Evolutionary conservation across 2,797 vertebrate genomes (phyloP), one percentile per base, ranked within the genome.

Genomic region (Pipistrellus kuhlii): DNA sequence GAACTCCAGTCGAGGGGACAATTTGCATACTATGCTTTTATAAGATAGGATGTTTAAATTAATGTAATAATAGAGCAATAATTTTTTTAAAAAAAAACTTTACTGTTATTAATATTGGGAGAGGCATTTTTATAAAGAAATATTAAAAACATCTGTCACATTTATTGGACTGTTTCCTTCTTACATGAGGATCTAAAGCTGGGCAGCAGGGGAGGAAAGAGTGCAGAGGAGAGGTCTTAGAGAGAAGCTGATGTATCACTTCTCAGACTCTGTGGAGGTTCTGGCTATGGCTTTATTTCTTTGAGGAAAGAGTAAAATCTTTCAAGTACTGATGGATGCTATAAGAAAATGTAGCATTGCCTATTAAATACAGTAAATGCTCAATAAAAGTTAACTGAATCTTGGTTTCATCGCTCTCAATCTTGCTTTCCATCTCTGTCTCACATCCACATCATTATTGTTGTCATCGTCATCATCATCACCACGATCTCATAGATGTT

Each of bases 321-420:
- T 68, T 48, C 51, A 57, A 46, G 8, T 57, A 23, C 35, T 72
- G 15, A 68, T 48, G 18, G 69, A 80, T 2, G 30, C 38, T 55
- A 5, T n/a, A 71, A 51, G 35, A 82, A 66, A 94, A 62, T 21
- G 23, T 27, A 38, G 2, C 11, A 15, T 62, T 90, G 27, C 35
- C 73, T 82, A 25, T 83, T 84, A 64, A 72, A 78, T 46, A 53
- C 9, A 59, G 44, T 30, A 80, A 44, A 66, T n/a, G 7, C 3
- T 62, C 44, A 78, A 83, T n/a, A 76, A 84, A 93, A 81, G n/a
- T 68, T 93, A 94, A 68, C 55, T 72, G 30, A 85, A 69, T 57
- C 48, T 71, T 69, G 23, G 27, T 57, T 93, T 92, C 68, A 38
- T 82, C 53, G 84, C 15, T 25, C 32, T 76, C 18, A 27, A 23